Percentiles rank a stretch among this genome's conserved stretches.
phyloP scores from a whole-genome alignment of 2,888 invertebrate genomes.

The Zootermopsis nevadensis region DNA sequence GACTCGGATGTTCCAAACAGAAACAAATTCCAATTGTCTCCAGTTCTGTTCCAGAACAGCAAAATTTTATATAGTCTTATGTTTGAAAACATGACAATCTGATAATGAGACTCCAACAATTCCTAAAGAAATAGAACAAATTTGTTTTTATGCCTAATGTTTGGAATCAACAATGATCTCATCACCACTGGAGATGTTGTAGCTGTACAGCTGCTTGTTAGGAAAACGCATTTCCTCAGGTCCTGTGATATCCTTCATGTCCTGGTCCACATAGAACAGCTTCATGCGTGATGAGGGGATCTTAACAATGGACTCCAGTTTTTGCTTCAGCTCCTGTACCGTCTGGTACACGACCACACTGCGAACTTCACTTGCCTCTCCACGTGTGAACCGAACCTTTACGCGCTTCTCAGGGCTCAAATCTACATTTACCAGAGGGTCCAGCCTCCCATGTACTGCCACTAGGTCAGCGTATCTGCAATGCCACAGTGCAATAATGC shows the following conservation, averaged over 20 bases:
- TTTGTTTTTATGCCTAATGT: constrained; percentile 55
- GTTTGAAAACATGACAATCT: too few relatives aligned
- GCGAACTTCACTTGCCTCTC: constrained; percentile 64
- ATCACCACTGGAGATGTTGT: constrained; percentile 89
- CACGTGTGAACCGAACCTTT: constrained; percentile 81
- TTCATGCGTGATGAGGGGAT: constrained; percentile 87
- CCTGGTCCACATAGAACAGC: constrained; percentile 88
- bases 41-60: background rate
- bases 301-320: constrained; percentile 83
- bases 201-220: constrained; percentile 89
- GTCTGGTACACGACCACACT: constrained; percentile 79
- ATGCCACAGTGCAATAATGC: constrained; percentile 48
- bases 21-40: background rate
- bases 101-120: too few relatives aligned
- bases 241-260: constrained; percentile 68
- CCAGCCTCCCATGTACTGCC: constrained; percentile 86
- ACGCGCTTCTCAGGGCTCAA: constrained; percentile 88
- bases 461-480: constrained; percentile 84
- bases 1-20: too few relatives aligned
- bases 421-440: constrained; percentile 90
- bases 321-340: constrained; percentile 79
- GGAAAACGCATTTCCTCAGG: constrained; percentile 92
- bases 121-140: too few relatives aligned
- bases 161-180: constrained; percentile 91
- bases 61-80: background rate